Evolutionary conservation across 1,140 invertebrate genomes (phyloP).

Genomic region (Sminthurinus signatus): DNA sequence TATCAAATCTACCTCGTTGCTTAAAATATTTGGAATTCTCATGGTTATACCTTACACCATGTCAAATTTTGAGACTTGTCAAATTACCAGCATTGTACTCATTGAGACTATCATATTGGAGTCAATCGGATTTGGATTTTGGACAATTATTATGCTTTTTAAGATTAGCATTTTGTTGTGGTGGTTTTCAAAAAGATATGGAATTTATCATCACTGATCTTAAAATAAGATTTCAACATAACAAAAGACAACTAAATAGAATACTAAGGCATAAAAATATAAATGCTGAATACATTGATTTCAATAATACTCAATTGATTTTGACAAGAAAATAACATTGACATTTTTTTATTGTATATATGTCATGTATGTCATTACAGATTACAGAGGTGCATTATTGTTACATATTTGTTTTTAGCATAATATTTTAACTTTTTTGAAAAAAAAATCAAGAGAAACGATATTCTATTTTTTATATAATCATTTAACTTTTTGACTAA

Average conservation of each 20-base stretch:
- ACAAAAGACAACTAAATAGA: neutral
- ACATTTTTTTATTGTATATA: too few relatives aligned
- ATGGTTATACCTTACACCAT: neutral
- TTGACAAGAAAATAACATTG: too few relatives aligned
- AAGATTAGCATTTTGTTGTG: neutral
- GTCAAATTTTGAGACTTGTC: neutral
- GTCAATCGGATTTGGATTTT: neutral
- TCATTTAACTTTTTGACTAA: too few relatives aligned
- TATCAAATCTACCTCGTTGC: neutral
- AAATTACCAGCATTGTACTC: neutral
- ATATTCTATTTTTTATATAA: too few relatives aligned
- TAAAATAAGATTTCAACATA: constrained; percentile 8
- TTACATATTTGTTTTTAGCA: too few relatives aligned
- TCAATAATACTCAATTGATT: too few relatives aligned
- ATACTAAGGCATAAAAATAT: too few relatives aligned
- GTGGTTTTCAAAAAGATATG: neutral
- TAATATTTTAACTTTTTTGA: too few relatives aligned
- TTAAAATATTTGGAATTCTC: neutral
- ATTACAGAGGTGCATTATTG: too few relatives aligned
- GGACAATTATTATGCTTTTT: neutral
- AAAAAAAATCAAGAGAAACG: too few relatives aligned
- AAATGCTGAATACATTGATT: too few relatives aligned
- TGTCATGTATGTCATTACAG: too few relatives aligned
- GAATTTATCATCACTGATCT: constrained; percentile 4
- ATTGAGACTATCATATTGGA: neutral